phyloP scores from a whole-genome alignment of 2,888 invertebrate genomes.

The Himalopsyche japonica region DNA sequence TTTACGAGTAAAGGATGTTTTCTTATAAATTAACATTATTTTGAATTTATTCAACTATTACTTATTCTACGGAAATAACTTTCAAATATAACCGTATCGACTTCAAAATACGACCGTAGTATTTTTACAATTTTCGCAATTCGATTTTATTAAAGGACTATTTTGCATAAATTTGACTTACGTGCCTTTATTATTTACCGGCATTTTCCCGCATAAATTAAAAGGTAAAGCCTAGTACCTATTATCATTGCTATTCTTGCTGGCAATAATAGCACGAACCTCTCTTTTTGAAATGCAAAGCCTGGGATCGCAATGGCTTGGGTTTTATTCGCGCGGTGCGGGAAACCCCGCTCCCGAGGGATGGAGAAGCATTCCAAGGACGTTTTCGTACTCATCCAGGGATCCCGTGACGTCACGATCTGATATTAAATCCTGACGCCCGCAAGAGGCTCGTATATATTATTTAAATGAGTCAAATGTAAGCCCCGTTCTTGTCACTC shows the following conservation, averaged over 20 bases:
- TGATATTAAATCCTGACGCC: constrained; percentile 23
- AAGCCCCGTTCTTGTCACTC: constrained; percentile 9
- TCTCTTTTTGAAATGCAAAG: not conserved
- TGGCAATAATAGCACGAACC: not conserved
- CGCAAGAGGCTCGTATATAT: constrained; percentile 25
- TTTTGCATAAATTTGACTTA: not conserved
- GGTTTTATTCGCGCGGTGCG: not conserved
- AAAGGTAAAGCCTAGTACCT: not conserved
- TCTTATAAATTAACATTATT: no score
- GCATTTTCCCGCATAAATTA: not conserved
- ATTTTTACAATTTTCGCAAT: not conserved
- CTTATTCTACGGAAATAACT: no score
- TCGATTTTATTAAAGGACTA: not conserved
- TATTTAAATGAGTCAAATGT: constrained; percentile 35
- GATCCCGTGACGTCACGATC: constrained; percentile 20
- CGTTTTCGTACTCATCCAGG: constrained; percentile 3
- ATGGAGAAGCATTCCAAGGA: not conserved
- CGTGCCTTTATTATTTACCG: not conserved
- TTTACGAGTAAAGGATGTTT: no score
- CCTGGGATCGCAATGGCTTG: not conserved
- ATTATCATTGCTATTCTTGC: not conserved
- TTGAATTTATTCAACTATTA: no score
- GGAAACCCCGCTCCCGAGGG: not conserved
- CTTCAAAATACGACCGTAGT: not conserved
- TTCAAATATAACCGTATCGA: no score